These are phyloP conservation scores for Takifugu flavidus DNA, from an alignment of 2,113 vertebrate genomes.

Conservation along the genomic window DNA sequence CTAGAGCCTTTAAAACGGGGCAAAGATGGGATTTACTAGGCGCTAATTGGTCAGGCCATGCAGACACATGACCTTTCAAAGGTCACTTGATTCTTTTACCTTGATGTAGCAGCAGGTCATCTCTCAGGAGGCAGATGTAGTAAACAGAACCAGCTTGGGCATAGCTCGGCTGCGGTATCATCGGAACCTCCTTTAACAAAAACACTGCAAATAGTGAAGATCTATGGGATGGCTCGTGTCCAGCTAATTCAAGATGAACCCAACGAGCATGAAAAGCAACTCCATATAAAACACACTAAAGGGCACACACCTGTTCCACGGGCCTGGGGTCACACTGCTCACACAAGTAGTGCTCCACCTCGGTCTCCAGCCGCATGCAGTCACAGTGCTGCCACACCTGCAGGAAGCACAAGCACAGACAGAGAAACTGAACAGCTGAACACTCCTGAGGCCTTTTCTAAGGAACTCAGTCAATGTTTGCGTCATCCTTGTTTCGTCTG, in stretches of 20 bases:
- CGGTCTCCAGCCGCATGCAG: conserved; percentile 91
- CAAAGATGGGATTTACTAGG: not conserved
- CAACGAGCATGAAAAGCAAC: not conserved
- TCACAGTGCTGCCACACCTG: conserved; percentile 99
- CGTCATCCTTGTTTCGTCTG: conserved; percentile 20
- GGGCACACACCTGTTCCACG: conserved; percentile 80
- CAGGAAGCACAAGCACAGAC: not conserved
- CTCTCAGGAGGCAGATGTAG: conserved; percentile 93
- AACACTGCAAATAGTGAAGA: conserved; percentile 19
- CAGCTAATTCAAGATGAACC: not conserved
- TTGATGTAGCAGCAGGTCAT: conserved; percentile 93
- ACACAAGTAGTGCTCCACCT: conserved; percentile 96
- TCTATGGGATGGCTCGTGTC: not conserved
- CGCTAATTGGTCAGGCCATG: not conserved
- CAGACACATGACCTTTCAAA: not conserved
- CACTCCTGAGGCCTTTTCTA: not conserved
- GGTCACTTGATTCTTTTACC: conserved; percentile 65
- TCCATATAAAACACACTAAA: not conserved
- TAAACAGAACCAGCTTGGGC: conserved; percentile 93
- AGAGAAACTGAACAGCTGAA: not conserved
- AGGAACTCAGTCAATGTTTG: not conserved
- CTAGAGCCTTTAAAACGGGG: too few relatives aligned
- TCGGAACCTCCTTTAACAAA: conserved; percentile 89
- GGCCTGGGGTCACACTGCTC: conserved; percentile 92
- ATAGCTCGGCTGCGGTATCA: conserved; percentile 95